phyloP scores from a whole-genome alignment of 2,113 vertebrate genomes.

The Tyrannus savana region DNA sequence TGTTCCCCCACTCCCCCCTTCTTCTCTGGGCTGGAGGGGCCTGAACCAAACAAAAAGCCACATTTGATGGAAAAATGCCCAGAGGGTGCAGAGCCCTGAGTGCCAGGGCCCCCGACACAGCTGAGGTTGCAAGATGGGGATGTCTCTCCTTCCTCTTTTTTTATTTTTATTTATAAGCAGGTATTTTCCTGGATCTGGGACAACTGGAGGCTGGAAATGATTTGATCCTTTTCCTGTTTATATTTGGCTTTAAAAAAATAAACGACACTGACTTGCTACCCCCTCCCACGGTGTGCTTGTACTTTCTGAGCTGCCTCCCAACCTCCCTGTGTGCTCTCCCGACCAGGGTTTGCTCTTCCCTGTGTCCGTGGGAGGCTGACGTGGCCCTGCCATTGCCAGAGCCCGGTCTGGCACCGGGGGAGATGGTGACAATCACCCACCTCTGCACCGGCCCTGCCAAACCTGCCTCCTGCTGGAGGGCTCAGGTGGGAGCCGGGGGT shows the following conservation, averaged over 20 bases:
- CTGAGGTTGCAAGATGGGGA: background rate
- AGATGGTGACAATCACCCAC: background rate
- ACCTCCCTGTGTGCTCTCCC: rapidly evolving
- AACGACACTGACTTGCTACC: background rate
- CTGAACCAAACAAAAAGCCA: background rate
- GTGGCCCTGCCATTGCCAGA: rapidly evolving
- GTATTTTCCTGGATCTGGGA: background rate
- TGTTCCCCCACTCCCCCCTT: no score
- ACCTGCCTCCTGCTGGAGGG: background rate
- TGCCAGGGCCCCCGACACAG: background rate
- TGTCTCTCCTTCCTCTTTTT: no score
- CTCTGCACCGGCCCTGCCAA: background rate
- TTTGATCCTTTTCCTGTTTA: background rate
- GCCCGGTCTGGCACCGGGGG: rapidly evolving
- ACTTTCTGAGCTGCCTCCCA: background rate
- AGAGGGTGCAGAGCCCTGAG: background rate
- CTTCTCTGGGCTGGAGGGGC: rapidly evolving
- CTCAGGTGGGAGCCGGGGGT: rapidly evolving
- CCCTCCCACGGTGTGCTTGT: background rate
- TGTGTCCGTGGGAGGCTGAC: rapidly evolving
- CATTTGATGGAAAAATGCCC: rapidly evolving
- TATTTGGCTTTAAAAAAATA: background rate
- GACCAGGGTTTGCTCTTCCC: background rate
- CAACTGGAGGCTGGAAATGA: background rate
- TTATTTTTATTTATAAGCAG: background rate